Evolutionary conservation across 2,797 vertebrate genomes (phyloP).

Genomic region (Harpagifer antarcticus): DNA sequence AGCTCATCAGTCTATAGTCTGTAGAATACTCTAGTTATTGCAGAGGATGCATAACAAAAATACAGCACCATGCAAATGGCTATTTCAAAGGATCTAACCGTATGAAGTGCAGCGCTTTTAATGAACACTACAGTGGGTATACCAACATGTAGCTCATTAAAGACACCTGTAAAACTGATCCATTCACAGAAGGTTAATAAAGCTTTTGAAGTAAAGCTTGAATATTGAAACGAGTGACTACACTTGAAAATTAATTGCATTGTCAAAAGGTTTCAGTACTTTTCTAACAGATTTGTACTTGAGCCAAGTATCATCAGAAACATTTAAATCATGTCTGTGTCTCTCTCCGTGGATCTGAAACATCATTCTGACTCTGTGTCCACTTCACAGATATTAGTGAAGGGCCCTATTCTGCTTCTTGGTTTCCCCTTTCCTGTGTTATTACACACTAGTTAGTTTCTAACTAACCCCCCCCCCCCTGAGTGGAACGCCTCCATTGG

Average conservation of each 20-base stretch:
- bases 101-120: not conserved
- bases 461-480: no score
- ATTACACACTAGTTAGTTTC: no score
- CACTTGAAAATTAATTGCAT: no score
- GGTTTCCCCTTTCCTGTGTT: no score
- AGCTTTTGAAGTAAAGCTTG: not conserved
- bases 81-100: not conserved
- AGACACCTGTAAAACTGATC: not conserved
- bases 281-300: not conserved
- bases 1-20: no score
- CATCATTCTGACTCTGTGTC: not conserved
- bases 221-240: not conserved
- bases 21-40: conserved; percentile 9
- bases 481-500: no score
- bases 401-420: no score
- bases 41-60: conserved; percentile 1
- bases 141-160: not conserved
- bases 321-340: not conserved
- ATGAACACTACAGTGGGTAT: not conserved
- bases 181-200: not conserved
- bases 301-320: not conserved
- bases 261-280: not conserved
- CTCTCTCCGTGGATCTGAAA: conserved; percentile 55
- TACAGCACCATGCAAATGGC: not conserved
- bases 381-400: not conserved